Evolutionary conservation across 2,113 vertebrate species (phyloP).

Genomic region (Tetrax tetrax): DNA sequence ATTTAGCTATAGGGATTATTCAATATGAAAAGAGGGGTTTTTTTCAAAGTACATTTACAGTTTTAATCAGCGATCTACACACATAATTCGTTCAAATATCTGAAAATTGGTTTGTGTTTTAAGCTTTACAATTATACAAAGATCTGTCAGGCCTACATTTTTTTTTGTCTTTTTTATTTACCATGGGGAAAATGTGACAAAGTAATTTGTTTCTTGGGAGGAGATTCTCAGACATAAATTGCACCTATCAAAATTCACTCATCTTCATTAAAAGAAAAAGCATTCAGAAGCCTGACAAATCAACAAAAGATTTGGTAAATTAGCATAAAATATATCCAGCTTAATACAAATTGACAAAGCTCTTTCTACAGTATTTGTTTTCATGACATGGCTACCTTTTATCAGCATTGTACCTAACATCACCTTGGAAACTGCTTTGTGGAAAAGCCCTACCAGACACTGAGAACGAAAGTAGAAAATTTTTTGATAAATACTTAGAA

Average conservation of each 20-base stretch:
- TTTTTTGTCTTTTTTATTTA: constrained; percentile 43
- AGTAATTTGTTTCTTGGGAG: constrained; percentile 55
- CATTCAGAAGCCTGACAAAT: constrained; percentile 18
- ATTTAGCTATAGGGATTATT: constrained; percentile 1
- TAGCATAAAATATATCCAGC: constrained; percentile 83
- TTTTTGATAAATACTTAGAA: constrained; percentile 64
- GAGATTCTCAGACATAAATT: constrained; percentile 52
- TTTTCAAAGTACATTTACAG: not conserved
- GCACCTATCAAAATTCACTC: constrained; percentile 56
- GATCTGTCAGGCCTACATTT: constrained; percentile 1
- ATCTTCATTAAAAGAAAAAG: constrained; percentile 34
- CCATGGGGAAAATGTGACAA: constrained; percentile 19
- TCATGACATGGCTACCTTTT: constrained; percentile 69
- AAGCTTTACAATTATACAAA: constrained; percentile 36
- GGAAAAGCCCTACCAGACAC: constrained; percentile 49
- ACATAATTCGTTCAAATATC: constrained; percentile 21
- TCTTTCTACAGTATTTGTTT: constrained; percentile 72
- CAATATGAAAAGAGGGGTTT: not conserved
- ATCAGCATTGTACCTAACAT: constrained; percentile 69
- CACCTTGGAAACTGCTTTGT: constrained; percentile 80
- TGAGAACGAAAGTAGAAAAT: constrained; percentile 69
- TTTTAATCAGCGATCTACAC: constrained; percentile 25
- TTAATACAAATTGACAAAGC: constrained; percentile 70
- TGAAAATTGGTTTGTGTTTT: constrained; percentile 32
- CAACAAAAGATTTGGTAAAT: constrained; percentile 66